A percentile compares a stretch with the other conserved stretches of the same genome.
phyloP scores from a whole-genome alignment of 2,113 vertebrate genomes.

The Petromus typicus region DNA sequence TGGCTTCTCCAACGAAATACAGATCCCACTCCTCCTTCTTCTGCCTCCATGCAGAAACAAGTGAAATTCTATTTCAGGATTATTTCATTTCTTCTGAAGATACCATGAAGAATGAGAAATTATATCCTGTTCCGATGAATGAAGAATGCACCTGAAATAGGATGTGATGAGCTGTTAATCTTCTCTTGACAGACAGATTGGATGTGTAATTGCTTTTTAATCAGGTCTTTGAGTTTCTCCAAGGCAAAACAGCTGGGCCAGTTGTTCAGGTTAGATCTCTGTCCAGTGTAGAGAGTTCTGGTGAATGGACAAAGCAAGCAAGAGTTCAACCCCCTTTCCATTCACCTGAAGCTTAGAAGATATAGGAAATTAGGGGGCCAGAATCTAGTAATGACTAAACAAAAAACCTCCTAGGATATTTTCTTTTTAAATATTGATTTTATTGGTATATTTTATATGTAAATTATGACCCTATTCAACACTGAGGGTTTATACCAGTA shows the following conservation, averaged over 20 bases:
- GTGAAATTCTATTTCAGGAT: background rate
- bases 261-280: background rate
- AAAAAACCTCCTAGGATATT: background rate
- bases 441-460: too few species aligned
- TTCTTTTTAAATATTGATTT: too few species aligned
- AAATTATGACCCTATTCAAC: too few species aligned
- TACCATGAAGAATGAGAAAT: constrained; percentile 1
- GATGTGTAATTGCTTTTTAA: constrained; percentile 2
- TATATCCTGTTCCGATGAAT: background rate
- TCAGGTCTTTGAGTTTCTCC: constrained; percentile 6
- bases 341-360: background rate
- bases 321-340: background rate
- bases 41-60: background rate
- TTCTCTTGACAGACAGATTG: constrained; percentile 1
- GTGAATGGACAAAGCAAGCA: background rate
- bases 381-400: background rate
- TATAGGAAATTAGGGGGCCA: rapidly evolving
- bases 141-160: constrained; percentile 46
- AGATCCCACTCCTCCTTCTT: background rate
- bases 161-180: background rate
- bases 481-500: too few species aligned
- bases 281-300: background rate
- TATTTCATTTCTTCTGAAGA: background rate
- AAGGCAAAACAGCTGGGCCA: background rate
- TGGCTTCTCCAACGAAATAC: background rate